These are phyloP conservation scores for Nephrotoma appendiculata DNA, from an alignment of 2,888 invertebrate species.

Conservation along the genomic window DNA sequence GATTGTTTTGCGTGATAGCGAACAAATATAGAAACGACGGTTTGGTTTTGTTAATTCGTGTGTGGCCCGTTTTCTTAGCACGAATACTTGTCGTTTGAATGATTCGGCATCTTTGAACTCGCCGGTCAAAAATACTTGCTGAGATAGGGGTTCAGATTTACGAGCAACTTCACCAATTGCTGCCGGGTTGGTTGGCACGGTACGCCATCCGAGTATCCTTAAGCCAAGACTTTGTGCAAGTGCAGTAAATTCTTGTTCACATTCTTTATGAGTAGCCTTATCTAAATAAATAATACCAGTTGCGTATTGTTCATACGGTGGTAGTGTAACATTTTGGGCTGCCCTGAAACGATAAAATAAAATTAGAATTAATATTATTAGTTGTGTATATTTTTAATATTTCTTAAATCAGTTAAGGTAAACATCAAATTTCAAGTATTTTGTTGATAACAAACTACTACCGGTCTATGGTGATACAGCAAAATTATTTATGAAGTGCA, in stretches of 20 bases:
- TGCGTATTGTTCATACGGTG: slow-evolving; percentile 80
- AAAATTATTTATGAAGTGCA: no score
- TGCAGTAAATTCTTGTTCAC: slow-evolving; percentile 65
- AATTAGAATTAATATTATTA: background rate
- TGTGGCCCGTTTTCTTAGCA: slow-evolving; percentile 84
- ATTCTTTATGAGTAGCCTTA: slow-evolving; percentile 60
- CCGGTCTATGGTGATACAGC: no score
- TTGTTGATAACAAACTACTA: no score
- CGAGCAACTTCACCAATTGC: slow-evolving; percentile 84
- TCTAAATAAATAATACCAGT: slow-evolving; percentile 94
- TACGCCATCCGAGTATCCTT: slow-evolving; percentile 84
- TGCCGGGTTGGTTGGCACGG: slow-evolving; percentile 74
- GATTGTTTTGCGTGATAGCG: slow-evolving; percentile 73
- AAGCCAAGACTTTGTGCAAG: slow-evolving; percentile 69
- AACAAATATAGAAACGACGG: slow-evolving; percentile 91
- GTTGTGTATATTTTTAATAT: no score
- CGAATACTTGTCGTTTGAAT: slow-evolving; percentile 58
- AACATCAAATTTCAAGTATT: no score
- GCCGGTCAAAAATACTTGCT: slow-evolving; percentile 76
- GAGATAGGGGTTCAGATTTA: slow-evolving; percentile 89
- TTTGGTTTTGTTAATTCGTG: slow-evolving; percentile 76
- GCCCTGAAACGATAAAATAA: slow-evolving; percentile 40
- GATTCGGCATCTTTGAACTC: slow-evolving; percentile 26
- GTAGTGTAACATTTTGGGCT: slow-evolving; percentile 65
- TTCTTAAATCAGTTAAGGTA: no score